Conservation (phyloP, 1,140 invertebrate genomes). For the Drosophila tropicalis region DNA sequence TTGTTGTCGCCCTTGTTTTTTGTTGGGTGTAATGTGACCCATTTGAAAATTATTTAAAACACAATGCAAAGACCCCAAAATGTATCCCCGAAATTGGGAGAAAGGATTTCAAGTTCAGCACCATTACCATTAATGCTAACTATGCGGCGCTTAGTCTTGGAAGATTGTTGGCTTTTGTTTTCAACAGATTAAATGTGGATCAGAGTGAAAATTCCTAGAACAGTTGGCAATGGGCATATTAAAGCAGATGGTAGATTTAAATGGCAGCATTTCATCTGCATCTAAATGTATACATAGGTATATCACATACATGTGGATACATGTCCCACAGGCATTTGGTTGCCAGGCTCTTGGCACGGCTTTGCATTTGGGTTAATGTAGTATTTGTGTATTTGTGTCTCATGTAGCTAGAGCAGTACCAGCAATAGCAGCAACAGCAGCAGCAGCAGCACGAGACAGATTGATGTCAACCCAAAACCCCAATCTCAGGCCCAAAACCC, state of each 20-base stretch:
- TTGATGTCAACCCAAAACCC: slow-evolving; percentile 52
- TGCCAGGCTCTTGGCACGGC: slow-evolving; percentile 74
- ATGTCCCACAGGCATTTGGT: slow-evolving; percentile 64
- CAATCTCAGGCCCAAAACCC: slow-evolving; percentile 16
- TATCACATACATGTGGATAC: slow-evolving; percentile 18
- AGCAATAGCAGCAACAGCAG: slow-evolving; percentile 28
- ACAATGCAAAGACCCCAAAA: slow-evolving; percentile 56
- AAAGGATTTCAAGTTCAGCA: slow-evolving; percentile 64
- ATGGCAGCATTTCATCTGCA: slow-evolving; percentile 24
- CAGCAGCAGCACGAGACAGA: slow-evolving; percentile 37
- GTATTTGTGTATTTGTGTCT: slow-evolving; percentile 68
- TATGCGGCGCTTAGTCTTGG: slow-evolving; percentile 9
- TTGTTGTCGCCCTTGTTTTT: slow-evolving; percentile 37
- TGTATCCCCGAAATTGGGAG: neutral
- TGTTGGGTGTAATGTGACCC: slow-evolving; percentile 6
- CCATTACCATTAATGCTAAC: slow-evolving; percentile 54
- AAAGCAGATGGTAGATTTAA: slow-evolving; percentile 13
- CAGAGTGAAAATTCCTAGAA: neutral
- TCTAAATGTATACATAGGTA: slow-evolving; percentile 10
- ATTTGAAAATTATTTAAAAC: slow-evolving; percentile 60
- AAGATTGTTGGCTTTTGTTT: slow-evolving; percentile 19
- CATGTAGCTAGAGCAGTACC: too few relatives aligned
- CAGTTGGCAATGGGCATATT: slow-evolving; percentile 11
- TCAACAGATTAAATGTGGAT: slow-evolving; percentile 30
- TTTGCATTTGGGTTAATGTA: slow-evolving; percentile 81